Conservation (phyloP, 1,140 invertebrate genomes). For the Drosophila navojoa region DNA sequence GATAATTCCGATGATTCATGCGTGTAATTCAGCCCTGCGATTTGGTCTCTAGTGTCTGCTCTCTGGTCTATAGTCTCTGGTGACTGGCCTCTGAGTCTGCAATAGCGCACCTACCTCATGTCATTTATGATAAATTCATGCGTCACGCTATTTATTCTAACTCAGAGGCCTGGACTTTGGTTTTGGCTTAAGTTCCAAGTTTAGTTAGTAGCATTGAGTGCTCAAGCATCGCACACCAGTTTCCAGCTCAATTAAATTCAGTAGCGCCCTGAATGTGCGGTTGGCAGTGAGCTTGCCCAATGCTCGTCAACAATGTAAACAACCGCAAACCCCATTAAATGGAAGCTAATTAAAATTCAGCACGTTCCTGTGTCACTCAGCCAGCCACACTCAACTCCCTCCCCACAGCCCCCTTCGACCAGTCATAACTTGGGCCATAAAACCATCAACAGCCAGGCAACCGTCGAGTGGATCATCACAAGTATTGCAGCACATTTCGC, state of each 20-base stretch:
- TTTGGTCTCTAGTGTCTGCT: slow-evolving; percentile 16
- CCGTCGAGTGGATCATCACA: slow-evolving; percentile 59
- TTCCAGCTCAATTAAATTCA: slow-evolving; percentile 31
- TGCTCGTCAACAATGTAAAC: slow-evolving; percentile 47
- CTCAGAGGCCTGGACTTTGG: neutral
- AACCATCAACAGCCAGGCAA: slow-evolving; percentile 54
- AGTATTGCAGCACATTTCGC: slow-evolving; percentile 79
- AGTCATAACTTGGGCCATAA: slow-evolving; percentile 69
- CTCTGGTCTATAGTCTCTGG: neutral
- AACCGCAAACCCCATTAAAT: slow-evolving; percentile 60
- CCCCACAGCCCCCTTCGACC: slow-evolving; percentile 1
- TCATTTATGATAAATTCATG: slow-evolving; percentile 54
- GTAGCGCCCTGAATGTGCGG: slow-evolving; percentile 10
- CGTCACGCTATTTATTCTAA: slow-evolving; percentile 27
- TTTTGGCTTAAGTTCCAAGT: slow-evolving; percentile 1
- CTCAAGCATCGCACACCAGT: slow-evolving; percentile 8
- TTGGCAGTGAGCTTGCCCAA: slow-evolving; percentile 5
- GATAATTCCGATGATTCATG: slow-evolving; percentile 80
- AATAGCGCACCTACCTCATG: slow-evolving; percentile 38
- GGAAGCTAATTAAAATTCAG: slow-evolving; percentile 73
- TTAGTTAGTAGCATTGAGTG: no score
- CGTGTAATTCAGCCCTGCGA: slow-evolving; percentile 64
- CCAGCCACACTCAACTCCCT: neutral
- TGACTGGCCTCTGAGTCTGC: slow-evolving; percentile 9
- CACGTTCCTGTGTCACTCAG: slow-evolving; percentile 43